Conservation (phyloP, 2,797 vertebrate species). For the Sebastes nivosus region DNA sequence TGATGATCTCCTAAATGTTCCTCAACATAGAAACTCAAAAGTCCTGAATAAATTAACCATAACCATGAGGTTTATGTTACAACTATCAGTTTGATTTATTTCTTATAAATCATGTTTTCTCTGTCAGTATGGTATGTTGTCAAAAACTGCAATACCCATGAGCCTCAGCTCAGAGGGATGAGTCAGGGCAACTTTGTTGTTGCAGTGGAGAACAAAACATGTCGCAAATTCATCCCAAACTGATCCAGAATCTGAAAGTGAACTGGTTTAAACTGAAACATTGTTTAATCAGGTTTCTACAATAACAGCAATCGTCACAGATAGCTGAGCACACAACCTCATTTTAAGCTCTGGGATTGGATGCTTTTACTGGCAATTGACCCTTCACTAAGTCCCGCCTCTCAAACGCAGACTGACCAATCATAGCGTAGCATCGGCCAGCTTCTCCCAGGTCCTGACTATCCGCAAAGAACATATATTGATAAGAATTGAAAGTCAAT, state of each 20-base stretch:
- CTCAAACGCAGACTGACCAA: no score
- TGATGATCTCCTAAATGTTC: background rate
- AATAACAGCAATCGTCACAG: background rate
- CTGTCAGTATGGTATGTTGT: background rate
- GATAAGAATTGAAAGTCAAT: accelerated
- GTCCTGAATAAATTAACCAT: background rate
- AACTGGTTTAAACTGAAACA: no score
- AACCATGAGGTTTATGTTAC: background rate
- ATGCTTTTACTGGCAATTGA: no score
- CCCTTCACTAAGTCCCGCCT: no score
- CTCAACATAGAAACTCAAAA: background rate
- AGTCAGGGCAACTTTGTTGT: background rate
- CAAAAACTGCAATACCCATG: background rate
- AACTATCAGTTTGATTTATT: background rate
- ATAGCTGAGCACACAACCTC: no score
- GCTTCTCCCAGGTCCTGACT: no score
- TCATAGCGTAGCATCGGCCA: no score
- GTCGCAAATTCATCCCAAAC: no score
- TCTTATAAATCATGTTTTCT: background rate
- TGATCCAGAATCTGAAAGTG: no score
- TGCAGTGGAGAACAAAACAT: background rate
- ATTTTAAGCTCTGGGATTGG: no score
- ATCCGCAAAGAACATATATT: no score
- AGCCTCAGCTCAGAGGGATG: background rate
- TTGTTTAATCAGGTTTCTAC: background rate